These are phyloP conservation scores for Riparia riparia DNA, from an alignment of 2,113 vertebrate species.

Conservation along the genomic window DNA sequence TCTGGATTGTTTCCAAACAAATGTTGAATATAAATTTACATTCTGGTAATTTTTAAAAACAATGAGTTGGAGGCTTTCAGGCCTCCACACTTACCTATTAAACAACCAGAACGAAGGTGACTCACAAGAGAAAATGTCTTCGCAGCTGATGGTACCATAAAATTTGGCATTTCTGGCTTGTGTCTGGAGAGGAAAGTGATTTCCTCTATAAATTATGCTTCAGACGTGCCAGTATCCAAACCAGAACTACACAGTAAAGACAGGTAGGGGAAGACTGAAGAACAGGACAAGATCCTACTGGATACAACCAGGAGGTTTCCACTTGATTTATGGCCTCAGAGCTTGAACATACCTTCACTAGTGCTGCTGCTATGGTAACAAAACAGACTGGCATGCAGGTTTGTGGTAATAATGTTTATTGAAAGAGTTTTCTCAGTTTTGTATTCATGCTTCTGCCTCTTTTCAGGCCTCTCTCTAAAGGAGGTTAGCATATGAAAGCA, in stretches of 20 bases:
- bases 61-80: not conserved
- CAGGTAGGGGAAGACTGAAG: not conserved
- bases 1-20: conserved; percentile 22
- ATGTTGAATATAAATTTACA: not conserved
- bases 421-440: conserved; percentile 21
- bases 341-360: conserved; percentile 27
- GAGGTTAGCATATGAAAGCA: not conserved
- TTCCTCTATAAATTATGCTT: conserved; percentile 56
- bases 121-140: not conserved
- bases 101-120: conserved; percentile 20
- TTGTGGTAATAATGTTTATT: conserved; percentile 17
- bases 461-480: not conserved
- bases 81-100: not conserved
- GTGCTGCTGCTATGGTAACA: conserved; percentile 67
- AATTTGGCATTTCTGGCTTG: not conserved
- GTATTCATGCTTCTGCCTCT: not conserved
- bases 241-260: not conserved
- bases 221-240: conserved; percentile 27
- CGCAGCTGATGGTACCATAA: conserved; percentile 12
- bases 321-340: conserved; percentile 50
- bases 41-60: not conserved
- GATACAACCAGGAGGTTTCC: conserved; percentile 36
- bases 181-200: not conserved
- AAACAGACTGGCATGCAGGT: conserved; percentile 30
- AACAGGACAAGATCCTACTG: conserved; percentile 1